Conservation (phyloP, 92 coral and sea anemone genomes). For the Paragorgia papillata region DNA sequence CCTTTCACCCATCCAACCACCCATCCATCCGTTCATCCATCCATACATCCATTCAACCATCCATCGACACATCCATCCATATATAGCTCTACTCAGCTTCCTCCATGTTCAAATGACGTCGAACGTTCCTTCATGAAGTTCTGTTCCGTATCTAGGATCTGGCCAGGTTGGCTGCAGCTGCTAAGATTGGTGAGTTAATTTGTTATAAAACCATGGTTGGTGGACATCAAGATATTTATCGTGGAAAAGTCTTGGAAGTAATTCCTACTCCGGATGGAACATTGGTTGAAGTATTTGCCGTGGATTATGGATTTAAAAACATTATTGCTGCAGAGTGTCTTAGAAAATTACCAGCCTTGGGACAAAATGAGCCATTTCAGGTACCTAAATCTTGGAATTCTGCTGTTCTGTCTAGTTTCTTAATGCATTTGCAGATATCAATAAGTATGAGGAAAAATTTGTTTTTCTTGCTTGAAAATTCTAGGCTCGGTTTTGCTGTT, state of each 20-base stretch:
- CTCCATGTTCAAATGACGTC: too few relatives aligned
- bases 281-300: slow-evolving; percentile 76
- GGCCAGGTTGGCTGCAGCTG: slow-evolving; percentile 32
- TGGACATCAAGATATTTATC: slow-evolving; percentile 70
- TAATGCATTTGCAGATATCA: too few relatives aligned
- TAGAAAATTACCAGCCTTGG: slow-evolving; percentile 2
- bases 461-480: neutral
- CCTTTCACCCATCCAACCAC: too few relatives aligned
- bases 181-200: slow-evolving; percentile 75
- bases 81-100: too few relatives aligned
- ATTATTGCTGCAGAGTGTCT: slow-evolving; percentile 55
- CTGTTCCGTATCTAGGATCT: neutral
- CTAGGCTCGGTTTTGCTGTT: slow-evolving; percentile 79
- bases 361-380: slow-evolving; percentile 26
- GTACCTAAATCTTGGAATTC: neutral
- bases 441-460: too few relatives aligned
- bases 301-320: slow-evolving; percentile 79
- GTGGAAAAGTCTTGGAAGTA: slow-evolving; percentile 65
- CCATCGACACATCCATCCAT: too few relatives aligned
- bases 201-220: slow-evolving; percentile 59
- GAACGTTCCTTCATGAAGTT: too few relatives aligned
- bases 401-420: too few relatives aligned
- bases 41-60: too few relatives aligned
- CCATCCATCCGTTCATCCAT: too few relatives aligned
- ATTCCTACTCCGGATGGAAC: slow-evolving; percentile 32